phyloP scores from a whole-genome alignment of 1,140 invertebrate species.

The Muscidifurax raptorellus region DNA sequence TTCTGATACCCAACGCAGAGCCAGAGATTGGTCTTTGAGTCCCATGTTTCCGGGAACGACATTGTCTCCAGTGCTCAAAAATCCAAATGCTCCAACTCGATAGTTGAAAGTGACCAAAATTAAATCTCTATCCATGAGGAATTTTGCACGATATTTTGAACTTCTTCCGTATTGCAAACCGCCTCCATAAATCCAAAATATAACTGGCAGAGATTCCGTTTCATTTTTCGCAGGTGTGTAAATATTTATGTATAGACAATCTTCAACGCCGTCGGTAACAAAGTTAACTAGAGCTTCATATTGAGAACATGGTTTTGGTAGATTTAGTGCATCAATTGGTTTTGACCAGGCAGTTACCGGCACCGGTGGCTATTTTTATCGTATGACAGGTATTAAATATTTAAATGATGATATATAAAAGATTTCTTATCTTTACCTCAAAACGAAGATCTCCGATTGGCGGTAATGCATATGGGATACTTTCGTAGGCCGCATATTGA shows the following conservation, averaged over 20 bases:
- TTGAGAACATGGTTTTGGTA: background rate
- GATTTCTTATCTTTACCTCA: conserved; percentile 62
- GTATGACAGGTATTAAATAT: background rate
- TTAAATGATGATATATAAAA: background rate
- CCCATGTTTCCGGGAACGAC: conserved; percentile 78
- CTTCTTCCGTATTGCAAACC: conserved; percentile 21
- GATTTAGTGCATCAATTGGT: background rate
- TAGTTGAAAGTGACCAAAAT: conserved; percentile 81
- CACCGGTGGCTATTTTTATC: background rate
- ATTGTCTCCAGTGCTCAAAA: conserved; percentile 76
- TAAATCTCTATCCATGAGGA: conserved; percentile 79
- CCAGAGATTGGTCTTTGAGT: conserved; percentile 78
- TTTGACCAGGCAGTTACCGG: background rate
- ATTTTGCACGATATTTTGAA: conserved; percentile 75
- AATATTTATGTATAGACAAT: background rate
- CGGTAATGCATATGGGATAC: conserved; percentile 79
- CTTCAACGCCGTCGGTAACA: background rate
- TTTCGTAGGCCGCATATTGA: conserved; percentile 76
- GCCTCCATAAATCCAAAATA: conserved; percentile 51
- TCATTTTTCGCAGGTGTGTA: background rate
- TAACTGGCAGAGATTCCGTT: background rate
- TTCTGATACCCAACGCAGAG: conserved; percentile 78
- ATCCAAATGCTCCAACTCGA: conserved; percentile 78
- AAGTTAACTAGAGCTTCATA: background rate
- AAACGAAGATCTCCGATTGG: conserved; percentile 78